Base-by-base conservation (phyloP, 2,888 invertebrate genomes). In the Papilio gigon region DNA sequence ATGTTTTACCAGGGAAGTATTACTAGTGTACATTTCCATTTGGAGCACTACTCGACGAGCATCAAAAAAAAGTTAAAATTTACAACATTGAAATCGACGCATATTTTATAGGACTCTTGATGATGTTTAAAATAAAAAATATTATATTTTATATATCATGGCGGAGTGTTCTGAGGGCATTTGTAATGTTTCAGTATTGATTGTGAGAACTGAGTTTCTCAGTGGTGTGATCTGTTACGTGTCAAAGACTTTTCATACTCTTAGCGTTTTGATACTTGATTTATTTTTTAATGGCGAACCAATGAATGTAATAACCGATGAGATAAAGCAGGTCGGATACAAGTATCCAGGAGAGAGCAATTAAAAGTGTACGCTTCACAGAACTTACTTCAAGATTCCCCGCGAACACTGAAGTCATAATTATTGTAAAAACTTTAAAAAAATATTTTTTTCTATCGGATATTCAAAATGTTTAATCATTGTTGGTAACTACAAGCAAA, bases 281-380 rank as follows among this genome's bases (percentile, higher is more conserved):
- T 17, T 17, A 17, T 20, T 53, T 50, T 53, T 53, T 27, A 37
- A 27, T 27, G 8, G 8, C 25, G 17, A 42, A 42, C 17, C 42
- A 30, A 42, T 65, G 30, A 27, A n/a, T 17, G 56, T 17, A 17
- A 56, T 64, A 30, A 33, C 12, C 30, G 2, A 37, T 5, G 40
- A 42, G 11, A 35, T 58, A 20, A 58, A 30, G 17, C 42, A 30
- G 35, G 42, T 56, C 30, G 20, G 4, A 30, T 22, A 35, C 25
- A 37, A 40, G 20, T 20, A 58, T 30, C 33, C 20, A 42, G 14
- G 9, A 44, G 44, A 44, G 44, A 11, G 58, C 44, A 65, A 65
- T 65, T 83, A 82, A 83, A 83, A 83, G 78, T 78, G 75, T 77
- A 79, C 78, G 83, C 78, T 78, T 70, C 75, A 72, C 65, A 65